Conservation (phyloP, 2,113 vertebrate species). For the Tonatia bakeri region DNA sequence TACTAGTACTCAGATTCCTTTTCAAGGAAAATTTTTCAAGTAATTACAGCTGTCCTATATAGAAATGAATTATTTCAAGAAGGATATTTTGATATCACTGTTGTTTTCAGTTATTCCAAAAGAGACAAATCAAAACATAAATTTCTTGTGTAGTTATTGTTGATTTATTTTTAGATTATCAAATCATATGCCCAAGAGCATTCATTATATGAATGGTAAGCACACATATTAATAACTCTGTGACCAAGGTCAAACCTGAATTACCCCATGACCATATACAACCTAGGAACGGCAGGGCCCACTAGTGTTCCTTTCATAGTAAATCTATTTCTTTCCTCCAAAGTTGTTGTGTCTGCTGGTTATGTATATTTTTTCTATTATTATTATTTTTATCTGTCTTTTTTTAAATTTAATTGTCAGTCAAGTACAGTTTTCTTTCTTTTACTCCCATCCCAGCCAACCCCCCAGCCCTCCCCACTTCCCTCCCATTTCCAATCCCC, state of each 20-base stretch:
- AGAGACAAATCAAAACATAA: not conserved
- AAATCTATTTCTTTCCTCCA: not conserved
- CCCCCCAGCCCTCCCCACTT: no score
- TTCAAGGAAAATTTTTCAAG: not conserved
- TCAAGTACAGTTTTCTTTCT: no score
- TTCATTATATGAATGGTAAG: not conserved
- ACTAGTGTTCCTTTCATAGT: not conserved
- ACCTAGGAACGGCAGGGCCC: not conserved
- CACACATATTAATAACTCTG: not conserved
- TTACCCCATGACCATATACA: not conserved
- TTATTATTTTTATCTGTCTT: not conserved
- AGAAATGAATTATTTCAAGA: not conserved
- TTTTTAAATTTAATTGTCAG: no score
- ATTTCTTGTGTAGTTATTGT: not conserved
- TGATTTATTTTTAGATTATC: not conserved
- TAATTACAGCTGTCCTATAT: not conserved
- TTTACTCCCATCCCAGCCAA: no score
- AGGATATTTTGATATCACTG: not conserved
- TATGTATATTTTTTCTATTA: not conserved
- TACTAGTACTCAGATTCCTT: not conserved
- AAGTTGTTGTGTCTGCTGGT: not conserved
- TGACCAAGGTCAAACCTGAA: not conserved
- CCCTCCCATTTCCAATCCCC: no score
- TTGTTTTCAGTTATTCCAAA: not conserved
- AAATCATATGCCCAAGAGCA: not conserved